phyloP scores from a whole-genome alignment of 2,797 vertebrate genomes.

The Orientallactaga sibirica region DNA sequence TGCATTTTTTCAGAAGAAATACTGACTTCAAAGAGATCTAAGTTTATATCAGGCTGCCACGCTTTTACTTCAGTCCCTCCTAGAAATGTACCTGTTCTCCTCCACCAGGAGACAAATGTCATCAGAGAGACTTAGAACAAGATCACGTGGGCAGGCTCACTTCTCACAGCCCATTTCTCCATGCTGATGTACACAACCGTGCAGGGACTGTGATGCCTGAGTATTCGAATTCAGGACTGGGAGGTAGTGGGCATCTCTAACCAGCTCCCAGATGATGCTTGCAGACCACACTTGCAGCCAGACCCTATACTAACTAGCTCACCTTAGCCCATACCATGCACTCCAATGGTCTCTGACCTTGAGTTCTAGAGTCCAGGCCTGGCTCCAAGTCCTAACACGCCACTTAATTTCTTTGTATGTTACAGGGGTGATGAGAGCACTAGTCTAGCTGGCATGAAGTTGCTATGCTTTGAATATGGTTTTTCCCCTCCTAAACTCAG shows the following conservation, averaged over 20 bases:
- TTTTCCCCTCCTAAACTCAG: neutral
- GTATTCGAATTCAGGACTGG: neutral
- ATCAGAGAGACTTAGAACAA: neutral
- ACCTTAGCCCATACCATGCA: neutral
- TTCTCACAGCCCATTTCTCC: neutral
- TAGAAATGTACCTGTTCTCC: neutral
- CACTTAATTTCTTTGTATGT: neutral
- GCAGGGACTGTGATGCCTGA: neutral
- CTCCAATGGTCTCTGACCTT: neutral
- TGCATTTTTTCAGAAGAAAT: constrained; percentile 67
- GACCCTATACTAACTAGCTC: neutral
- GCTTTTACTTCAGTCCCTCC: neutral
- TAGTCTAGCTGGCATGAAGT: neutral
- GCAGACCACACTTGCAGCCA: neutral
- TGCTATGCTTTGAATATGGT: neutral
- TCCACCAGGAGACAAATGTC: neutral
- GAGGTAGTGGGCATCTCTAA: neutral
- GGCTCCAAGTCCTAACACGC: neutral
- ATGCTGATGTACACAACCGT: neutral
- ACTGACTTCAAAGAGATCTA: constrained; percentile 65
- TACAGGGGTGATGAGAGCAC: neutral
- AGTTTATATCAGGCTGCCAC: neutral
- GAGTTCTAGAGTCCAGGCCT: neutral
- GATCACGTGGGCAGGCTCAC: neutral
- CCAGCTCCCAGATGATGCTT: neutral